These are phyloP conservation scores for Apogon talboti DNA, from an alignment of 2,797 vertebrate genomes.

Conservation along the genomic window DNA sequence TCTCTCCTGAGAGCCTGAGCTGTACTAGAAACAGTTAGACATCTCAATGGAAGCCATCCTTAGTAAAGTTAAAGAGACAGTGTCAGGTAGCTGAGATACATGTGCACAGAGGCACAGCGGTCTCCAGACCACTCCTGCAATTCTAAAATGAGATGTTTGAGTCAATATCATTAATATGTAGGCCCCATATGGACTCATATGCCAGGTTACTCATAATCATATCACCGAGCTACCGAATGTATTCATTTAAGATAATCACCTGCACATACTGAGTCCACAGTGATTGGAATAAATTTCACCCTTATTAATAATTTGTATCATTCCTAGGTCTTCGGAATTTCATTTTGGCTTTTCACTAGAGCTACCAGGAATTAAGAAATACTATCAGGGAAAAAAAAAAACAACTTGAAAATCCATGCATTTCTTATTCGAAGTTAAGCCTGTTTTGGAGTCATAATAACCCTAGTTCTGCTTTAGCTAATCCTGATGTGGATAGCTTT, in stretches of 20 bases:
- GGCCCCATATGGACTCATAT: slow-evolving; percentile 18
- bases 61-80: slow-evolving; percentile 66
- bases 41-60: slow-evolving; percentile 67
- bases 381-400: neutral
- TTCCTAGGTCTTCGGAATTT: slow-evolving; percentile 42
- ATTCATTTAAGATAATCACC: slow-evolving; percentile 57
- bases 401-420: slow-evolving; percentile 38
- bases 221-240: slow-evolving; percentile 15
- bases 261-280: slow-evolving; percentile 39
- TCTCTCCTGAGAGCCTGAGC: slow-evolving; percentile 38
- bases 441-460: slow-evolving; percentile 67
- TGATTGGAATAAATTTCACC: slow-evolving; percentile 64
- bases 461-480: slow-evolving; percentile 58
- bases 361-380: slow-evolving; percentile 33
- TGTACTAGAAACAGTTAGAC: slow-evolving; percentile 59
- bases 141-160: slow-evolving; percentile 54
- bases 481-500: slow-evolving; percentile 70
- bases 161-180: slow-evolving; percentile 50
- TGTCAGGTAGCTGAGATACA: slow-evolving; percentile 17
- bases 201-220: slow-evolving; percentile 42
- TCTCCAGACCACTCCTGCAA: slow-evolving; percentile 8
- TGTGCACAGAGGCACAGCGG: neutral
- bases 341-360: slow-evolving; percentile 20
- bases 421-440: slow-evolving; percentile 61
- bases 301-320: slow-evolving; percentile 68